Percentiles rank a stretch among this genome's conserved stretches.
These are phyloP conservation scores for Bradypodion pumilum DNA, from an alignment of 2,797 vertebrate species.

Conservation along the genomic window DNA sequence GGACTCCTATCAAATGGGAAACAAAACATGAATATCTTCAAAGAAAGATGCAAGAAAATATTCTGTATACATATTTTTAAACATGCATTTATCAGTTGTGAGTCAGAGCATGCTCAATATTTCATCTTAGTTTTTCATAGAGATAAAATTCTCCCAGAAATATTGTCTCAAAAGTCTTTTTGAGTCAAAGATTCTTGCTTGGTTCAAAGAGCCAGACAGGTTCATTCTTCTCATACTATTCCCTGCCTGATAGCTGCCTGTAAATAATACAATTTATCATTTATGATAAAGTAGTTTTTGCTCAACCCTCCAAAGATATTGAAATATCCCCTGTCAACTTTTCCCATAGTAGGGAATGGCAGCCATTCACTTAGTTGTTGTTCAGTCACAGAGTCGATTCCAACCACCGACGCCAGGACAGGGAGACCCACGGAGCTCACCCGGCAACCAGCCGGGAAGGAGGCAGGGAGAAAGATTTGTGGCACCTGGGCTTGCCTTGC, in stretches of 20 bases:
- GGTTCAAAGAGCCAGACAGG: not conserved
- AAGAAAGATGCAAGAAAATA: conserved; percentile 29
- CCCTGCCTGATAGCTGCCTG: not conserved
- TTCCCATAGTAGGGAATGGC: too few relatives aligned
- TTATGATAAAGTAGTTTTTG: too few relatives aligned
- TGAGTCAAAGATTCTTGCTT: not conserved
- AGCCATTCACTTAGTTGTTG: too few relatives aligned
- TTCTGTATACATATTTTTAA: not conserved
- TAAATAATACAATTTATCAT: not conserved
- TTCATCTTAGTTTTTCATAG: conserved; percentile 14
- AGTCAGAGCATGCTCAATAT: not conserved
- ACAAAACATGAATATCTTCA: conserved; percentile 35
- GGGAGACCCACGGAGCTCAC: too few relatives aligned
- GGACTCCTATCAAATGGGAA: conserved; percentile 30
- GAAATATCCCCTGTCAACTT: too few relatives aligned
- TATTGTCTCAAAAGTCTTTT: conserved; percentile 4
- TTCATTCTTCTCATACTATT: not conserved
- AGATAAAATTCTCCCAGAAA: not conserved
- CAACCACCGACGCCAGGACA: too few relatives aligned
- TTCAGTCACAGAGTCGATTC: too few relatives aligned
- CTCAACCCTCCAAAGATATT: too few relatives aligned
- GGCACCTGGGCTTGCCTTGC: too few relatives aligned
- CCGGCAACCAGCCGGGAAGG: too few relatives aligned
- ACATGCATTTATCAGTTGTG: not conserved
- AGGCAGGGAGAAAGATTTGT: too few relatives aligned